These are phyloP conservation scores for Hippotragus niger DNA, from an alignment of 2,113 vertebrate genomes.

Conservation along the genomic window DNA sequence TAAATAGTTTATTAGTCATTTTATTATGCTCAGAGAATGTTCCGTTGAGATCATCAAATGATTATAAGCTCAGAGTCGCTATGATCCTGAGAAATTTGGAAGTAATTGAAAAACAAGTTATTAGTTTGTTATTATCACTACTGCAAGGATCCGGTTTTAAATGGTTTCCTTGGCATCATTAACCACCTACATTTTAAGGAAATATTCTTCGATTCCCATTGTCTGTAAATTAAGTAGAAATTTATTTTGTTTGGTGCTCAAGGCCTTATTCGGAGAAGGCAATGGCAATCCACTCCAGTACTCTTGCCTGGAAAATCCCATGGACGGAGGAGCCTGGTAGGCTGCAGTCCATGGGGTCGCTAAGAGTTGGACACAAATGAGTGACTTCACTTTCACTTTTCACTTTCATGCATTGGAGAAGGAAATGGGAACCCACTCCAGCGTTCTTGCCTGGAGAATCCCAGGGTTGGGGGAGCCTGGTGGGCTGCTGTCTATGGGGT, in stretches of 20 bases:
- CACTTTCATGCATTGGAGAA: neutral
- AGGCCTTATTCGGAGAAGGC: rapidly evolving
- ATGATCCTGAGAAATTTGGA: constrained; percentile 36
- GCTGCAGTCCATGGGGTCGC: neutral
- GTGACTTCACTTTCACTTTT: neutral
- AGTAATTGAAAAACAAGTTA: constrained; percentile 46
- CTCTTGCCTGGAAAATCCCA: neutral
- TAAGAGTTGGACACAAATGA: neutral
- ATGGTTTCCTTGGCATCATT: neutral
- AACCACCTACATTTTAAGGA: neutral
- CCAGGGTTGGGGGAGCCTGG: neutral
- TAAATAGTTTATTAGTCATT: constrained; percentile 50
- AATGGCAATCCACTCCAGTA: neutral
- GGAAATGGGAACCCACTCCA: neutral
- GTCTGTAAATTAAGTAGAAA: neutral
- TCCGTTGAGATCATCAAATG: constrained; percentile 39
- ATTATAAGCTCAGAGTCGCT: neutral
- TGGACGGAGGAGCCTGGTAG: neutral
- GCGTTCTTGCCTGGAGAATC: neutral
- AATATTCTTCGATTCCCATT: neutral
- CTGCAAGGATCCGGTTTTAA: neutral
- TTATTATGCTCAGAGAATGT: constrained; percentile 55
- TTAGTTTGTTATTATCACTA: constrained; percentile 15
- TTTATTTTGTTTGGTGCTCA: neutral
- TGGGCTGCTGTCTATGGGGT: neutral